A percentile compares a stretch with the other conserved stretches of the same genome.
Conservation (phyloP, 2,113 vertebrate genomes). For the Aptenodytes forsteri region DNA sequence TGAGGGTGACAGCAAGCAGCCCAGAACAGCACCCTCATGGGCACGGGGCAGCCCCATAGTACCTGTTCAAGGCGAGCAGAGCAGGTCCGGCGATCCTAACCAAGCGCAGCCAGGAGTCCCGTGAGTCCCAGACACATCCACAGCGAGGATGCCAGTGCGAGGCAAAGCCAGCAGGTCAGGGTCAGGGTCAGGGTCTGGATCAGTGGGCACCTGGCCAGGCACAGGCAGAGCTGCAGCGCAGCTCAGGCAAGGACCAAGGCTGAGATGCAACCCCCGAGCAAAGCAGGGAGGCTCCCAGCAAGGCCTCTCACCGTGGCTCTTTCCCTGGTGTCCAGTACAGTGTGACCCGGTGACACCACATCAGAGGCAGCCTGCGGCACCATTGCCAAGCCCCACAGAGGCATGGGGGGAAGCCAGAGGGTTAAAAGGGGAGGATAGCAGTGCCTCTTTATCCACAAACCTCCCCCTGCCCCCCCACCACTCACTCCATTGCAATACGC, state of each 20-base stretch:
- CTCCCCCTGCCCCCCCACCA: not conserved
- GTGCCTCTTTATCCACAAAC: not conserved
- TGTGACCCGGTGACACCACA: rapidly evolving
- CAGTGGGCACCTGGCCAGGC: not conserved
- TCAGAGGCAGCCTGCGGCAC: not conserved
- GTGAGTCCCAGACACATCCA: not conserved
- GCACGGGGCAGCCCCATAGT: rapidly evolving
- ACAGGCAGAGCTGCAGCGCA: not conserved
- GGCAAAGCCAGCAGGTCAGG: not conserved
- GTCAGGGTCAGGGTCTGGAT: not conserved
- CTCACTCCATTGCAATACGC: too few relatives aligned
- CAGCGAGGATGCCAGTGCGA: not conserved
- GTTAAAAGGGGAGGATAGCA: not conserved
- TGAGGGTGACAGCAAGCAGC: not conserved
- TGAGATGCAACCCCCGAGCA: not conserved
- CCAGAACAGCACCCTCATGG: not conserved
- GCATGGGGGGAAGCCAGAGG: not conserved
- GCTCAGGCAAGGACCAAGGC: not conserved
- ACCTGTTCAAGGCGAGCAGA: not conserved
- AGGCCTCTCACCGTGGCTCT: not conserved
- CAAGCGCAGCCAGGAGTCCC: not conserved
- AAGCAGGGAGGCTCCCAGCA: not conserved
- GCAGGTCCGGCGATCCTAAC: not conserved
- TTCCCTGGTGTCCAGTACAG: rapidly evolving
- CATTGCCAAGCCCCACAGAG: too few relatives aligned